Base-by-base conservation (phyloP, 2,113 vertebrate genomes). In the Tapirus terrestris region DNA sequence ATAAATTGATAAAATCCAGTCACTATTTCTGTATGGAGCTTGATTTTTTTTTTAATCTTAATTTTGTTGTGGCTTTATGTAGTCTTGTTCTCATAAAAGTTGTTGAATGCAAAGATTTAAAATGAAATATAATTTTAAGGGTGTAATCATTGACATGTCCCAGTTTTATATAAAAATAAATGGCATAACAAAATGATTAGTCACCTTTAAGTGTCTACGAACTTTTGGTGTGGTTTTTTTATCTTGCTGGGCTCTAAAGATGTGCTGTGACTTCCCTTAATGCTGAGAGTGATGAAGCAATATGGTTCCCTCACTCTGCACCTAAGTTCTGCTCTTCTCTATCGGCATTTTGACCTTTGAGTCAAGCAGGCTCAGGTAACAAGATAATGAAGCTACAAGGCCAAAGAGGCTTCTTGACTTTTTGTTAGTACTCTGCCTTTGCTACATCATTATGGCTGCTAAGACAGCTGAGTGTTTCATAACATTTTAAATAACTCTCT, bases 401-500 rank as follows among this genome's bases (percentile, higher is more conserved):
- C 36, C 81, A 76, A 60, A 23, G n/a, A 53, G 5, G 1, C 48
- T 68, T 77, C 75, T 76, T 94, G 91, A 94, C 73, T 79, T 94
- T 96, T 61, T 67, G 51, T 94, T 76, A 82, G 48, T 77, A 8
- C 39, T 79, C 25, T 90, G n/a, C 53, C 31, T 92, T 94, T 73
- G 77, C 67, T 87, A 73, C 56, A 87, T 92, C 91, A 82, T 86
- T 89, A 56, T 84, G 20, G 63, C 93, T 95, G 58, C 63, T 61
- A 79, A 94, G 83, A 92, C 17, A 83, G 48, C 73, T 90, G 61
- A 94, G 84, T 75, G 48, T 56, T 90, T 96, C 83, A 68, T 90
- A 92, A 73, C 75, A 87, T 89, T 97, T 92, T 97, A 92, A 95
- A 90, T 67, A 94, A 53, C 63, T 56, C 27, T 48, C 60, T 58